Percentiles rank a stretch among this genome's conserved stretches.
These are phyloP conservation scores for Synergus gifuensis DNA, from an alignment of 2,888 invertebrate species.

Conservation along the genomic window DNA sequence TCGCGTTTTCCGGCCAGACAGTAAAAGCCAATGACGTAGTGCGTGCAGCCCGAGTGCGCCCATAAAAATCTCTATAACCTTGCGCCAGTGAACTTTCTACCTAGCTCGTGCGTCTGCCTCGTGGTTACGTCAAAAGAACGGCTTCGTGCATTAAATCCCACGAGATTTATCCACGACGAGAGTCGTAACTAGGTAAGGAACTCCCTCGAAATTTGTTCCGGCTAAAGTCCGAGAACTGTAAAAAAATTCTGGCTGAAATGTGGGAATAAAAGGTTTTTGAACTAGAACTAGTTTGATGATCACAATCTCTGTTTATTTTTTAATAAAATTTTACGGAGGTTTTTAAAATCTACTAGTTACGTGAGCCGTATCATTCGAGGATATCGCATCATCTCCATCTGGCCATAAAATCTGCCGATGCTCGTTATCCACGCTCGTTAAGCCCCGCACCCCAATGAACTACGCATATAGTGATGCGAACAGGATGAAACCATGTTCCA, in stretches of 20 bases:
- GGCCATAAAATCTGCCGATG: conserved; percentile 74
- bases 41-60: conserved; percentile 54
- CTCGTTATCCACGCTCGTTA: conserved; percentile 76
- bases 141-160: background rate
- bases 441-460: conserved; percentile 66
- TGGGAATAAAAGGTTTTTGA: background rate
- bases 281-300: background rate
- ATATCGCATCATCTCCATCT: conserved; percentile 75
- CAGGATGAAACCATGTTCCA: conserved; percentile 41
- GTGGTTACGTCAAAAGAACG: conserved; percentile 24
- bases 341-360: conserved; percentile 32
- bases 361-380: conserved; percentile 70
- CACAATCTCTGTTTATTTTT: background rate
- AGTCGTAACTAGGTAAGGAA: conserved; percentile 16
- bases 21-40: conserved; percentile 62
- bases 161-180: conserved; percentile 7
- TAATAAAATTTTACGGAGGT: too few species aligned
- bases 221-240: background rate
- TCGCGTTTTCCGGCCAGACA: conserved; percentile 55
- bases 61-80: conserved; percentile 62
- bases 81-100: conserved; percentile 53
- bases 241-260: background rate
- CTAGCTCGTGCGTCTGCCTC: conserved; percentile 27
- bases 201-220: background rate
- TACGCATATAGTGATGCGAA: conserved; percentile 49